phyloP scores from a whole-genome alignment of 2,888 invertebrate genomes.

The Teleogryllus oceanicus region DNA sequence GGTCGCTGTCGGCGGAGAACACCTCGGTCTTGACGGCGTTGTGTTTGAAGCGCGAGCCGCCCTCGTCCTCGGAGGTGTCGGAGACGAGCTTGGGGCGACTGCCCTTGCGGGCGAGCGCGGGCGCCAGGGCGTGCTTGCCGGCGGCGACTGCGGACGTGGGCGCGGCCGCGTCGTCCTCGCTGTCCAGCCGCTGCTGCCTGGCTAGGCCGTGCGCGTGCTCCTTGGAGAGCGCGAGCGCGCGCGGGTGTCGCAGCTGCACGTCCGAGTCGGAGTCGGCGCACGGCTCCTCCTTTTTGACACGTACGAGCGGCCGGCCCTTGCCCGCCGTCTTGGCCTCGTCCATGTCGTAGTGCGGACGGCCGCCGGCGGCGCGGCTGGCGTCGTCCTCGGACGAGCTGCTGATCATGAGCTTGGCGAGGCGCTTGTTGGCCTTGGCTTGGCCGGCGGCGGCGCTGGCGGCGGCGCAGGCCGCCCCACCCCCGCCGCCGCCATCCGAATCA shows the following conservation, averaged over 20 bases:
- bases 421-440: conserved; percentile 43
- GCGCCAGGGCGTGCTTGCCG: neutral
- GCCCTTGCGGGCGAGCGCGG: conserved; percentile 54
- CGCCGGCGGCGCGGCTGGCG: conserved; percentile 43
- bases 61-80: conserved; percentile 69
- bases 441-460: conserved; percentile 47
- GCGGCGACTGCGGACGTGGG: conserved; percentile 22
- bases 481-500: conserved; percentile 52
- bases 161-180: conserved; percentile 33
- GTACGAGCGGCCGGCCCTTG: conserved; percentile 26
- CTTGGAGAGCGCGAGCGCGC: neutral
- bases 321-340: conserved; percentile 30
- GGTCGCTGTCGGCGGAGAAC: conserved; percentile 52
- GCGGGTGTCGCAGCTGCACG: conserved; percentile 18
- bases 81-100: conserved; percentile 71
- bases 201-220: neutral
- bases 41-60: conserved; percentile 27
- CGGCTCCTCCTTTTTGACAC: conserved; percentile 35
- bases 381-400: conserved; percentile 58
- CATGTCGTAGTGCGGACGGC: conserved; percentile 38
- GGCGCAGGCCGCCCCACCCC: conserved; percentile 67
- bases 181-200: conserved; percentile 40
- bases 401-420: conserved; percentile 47
- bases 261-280: conserved; percentile 37
- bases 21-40: conserved; percentile 37